phyloP scores from a whole-genome alignment of 2,113 vertebrate genomes.

The Macquaria australasica region DNA sequence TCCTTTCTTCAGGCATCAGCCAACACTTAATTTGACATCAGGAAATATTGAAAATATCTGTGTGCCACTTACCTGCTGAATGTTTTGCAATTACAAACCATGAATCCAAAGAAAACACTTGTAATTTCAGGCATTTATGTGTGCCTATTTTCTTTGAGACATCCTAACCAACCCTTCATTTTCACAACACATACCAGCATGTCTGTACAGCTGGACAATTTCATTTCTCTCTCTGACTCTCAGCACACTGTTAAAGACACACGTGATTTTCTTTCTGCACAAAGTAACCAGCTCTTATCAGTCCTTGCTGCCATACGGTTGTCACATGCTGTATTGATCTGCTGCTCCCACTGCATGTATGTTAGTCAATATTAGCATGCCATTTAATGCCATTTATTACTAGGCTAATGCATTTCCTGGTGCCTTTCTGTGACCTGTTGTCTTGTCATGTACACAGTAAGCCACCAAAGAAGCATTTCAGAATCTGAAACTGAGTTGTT shows the following conservation, averaged over 20 bases:
- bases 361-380: neutral
- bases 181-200: neutral
- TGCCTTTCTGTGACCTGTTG: neutral
- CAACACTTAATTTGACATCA: neutral
- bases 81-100: neutral
- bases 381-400: neutral
- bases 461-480: neutral
- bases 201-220: neutral
- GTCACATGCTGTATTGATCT: conserved; percentile 44
- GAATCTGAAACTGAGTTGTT: neutral
- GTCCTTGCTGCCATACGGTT: conserved; percentile 18
- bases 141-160: neutral
- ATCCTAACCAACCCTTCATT: neutral
- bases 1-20: neutral
- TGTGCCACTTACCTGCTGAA: neutral
- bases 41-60: neutral
- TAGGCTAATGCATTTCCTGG: neutral
- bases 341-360: neutral
- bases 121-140: neutral
- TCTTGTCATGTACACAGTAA: neutral
- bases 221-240: neutral
- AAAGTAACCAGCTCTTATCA: conserved; percentile 48
- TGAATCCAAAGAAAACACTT: neutral
- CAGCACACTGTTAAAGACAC: neutral
- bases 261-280: neutral